phyloP scores from a whole-genome alignment of 2,113 vertebrate genomes.

The Ia io region DNA sequence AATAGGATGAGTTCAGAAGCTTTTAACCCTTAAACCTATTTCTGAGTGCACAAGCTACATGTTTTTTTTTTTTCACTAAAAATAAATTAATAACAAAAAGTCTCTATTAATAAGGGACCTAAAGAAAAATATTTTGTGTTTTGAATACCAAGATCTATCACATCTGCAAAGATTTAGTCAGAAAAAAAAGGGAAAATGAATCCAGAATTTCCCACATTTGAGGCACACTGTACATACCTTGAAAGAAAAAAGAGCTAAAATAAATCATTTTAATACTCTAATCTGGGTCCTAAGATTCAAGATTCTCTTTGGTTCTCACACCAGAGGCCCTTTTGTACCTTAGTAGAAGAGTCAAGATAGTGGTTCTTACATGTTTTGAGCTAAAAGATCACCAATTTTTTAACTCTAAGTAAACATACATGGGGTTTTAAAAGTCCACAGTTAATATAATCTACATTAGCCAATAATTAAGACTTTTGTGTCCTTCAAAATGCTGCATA shows the following conservation, averaged over 20 bases:
- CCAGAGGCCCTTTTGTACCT: slow-evolving; percentile 62
- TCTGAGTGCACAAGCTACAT: slow-evolving; percentile 39
- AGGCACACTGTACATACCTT: slow-evolving; percentile 48
- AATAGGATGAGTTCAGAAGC: slow-evolving; percentile 51
- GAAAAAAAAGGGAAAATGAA: slow-evolving; percentile 46
- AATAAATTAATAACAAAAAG: not conserved
- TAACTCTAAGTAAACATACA: not conserved
- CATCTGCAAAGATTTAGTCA: slow-evolving; percentile 44
- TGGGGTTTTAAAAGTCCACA: not conserved
- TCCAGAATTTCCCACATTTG: not conserved
- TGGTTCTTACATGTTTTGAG: slow-evolving; percentile 52
- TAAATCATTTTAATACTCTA: slow-evolving; percentile 46
- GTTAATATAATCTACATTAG: not conserved
- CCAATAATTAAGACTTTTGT: not conserved
- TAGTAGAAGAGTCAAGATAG: slow-evolving; percentile 70
- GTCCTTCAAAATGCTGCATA: not conserved
- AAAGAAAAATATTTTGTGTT: not conserved
- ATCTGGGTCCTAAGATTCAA: slow-evolving; percentile 72
- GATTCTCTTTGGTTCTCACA: slow-evolving; percentile 62
- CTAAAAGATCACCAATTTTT: not conserved
- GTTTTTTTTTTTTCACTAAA: slow-evolving; percentile 53
- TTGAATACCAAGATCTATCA: not conserved
- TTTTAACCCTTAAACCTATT: slow-evolving; percentile 48
- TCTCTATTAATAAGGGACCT: not conserved
- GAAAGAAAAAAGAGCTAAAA: slow-evolving; percentile 73